phyloP scores from a whole-genome alignment of 2,797 vertebrate species.

The Galaxias olidus region DNA sequence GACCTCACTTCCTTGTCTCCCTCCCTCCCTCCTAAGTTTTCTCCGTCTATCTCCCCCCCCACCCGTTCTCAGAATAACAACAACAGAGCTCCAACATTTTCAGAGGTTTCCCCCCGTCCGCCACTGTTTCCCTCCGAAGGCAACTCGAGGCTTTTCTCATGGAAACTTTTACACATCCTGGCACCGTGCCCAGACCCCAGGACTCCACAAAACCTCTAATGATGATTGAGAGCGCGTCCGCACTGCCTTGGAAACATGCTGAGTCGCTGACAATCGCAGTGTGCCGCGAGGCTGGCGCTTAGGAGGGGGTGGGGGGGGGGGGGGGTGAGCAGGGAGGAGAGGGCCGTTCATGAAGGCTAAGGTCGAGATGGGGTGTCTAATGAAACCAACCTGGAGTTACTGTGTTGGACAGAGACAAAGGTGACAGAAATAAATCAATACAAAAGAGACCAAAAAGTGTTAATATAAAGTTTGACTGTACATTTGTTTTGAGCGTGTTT shows the following conservation, averaged over 20 bases:
- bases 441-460: too few species aligned
- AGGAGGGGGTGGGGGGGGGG: slow-evolving; percentile 48
- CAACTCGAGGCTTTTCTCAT: slow-evolving; percentile 86
- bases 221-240: slow-evolving; percentile 87
- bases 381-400: slow-evolving; percentile 51
- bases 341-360: slow-evolving; percentile 32
- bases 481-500: slow-evolving; percentile 7
- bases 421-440: too few species aligned
- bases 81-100: slow-evolving; percentile 64
- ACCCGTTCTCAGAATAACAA: slow-evolving; percentile 50
- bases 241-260: slow-evolving; percentile 80
- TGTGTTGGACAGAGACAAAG: slow-evolving; percentile 9
- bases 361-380: slow-evolving; percentile 58
- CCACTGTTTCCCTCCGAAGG: slow-evolving; percentile 55
- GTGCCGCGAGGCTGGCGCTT: slow-evolving; percentile 66
- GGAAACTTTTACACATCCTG: slow-evolving; percentile 93
- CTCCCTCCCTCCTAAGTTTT: too few species aligned
- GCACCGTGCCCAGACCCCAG: slow-evolving; percentile 79
- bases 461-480: background rate
- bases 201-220: slow-evolving; percentile 81
- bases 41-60: slow-evolving; percentile 39
- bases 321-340: slow-evolving; percentile 13
- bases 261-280: slow-evolving; percentile 77
- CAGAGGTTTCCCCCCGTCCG: slow-evolving; percentile 59
- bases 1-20: too few species aligned